Evolutionary conservation across 2,113 vertebrate genomes (phyloP).

Genomic region (Salvelinus fontinalis): DNA sequence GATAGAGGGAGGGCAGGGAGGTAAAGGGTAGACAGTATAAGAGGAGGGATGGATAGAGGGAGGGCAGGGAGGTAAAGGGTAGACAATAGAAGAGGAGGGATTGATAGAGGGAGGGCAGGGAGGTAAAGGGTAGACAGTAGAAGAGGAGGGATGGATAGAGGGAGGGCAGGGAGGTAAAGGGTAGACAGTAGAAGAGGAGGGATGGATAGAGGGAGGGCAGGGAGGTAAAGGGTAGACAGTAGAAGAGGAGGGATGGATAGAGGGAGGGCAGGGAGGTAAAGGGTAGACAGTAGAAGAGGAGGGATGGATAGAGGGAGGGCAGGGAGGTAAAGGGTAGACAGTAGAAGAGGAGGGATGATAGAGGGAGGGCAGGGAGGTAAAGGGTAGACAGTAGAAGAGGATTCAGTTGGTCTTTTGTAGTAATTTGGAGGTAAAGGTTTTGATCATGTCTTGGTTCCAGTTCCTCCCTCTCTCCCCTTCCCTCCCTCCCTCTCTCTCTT

Average conservation of each 20-base stretch:
- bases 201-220: background rate
- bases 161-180: too few species aligned
- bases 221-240: background rate
- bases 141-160: too few species aligned
- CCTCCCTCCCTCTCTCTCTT: accelerated
- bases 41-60: background rate
- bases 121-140: constrained; percentile 6
- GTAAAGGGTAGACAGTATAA: background rate
- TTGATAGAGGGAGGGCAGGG: constrained; percentile 23
- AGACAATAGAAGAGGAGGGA: background rate
- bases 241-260: background rate
- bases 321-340: constrained; percentile 1
- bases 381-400: constrained; percentile 28
- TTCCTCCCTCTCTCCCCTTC: too few species aligned
- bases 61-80: background rate
- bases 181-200: too few species aligned
- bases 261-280: background rate
- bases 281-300: background rate
- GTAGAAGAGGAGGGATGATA: constrained; percentile 4
- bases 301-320: background rate
- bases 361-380: constrained; percentile 17
- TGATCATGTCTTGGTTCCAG: too few species aligned
- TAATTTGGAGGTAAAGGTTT: too few species aligned
- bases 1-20: background rate
- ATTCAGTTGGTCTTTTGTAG: background rate